Evolutionary conservation across 2,113 vertebrate genomes (phyloP).

Genomic region (Crotalus helleri): DNA sequence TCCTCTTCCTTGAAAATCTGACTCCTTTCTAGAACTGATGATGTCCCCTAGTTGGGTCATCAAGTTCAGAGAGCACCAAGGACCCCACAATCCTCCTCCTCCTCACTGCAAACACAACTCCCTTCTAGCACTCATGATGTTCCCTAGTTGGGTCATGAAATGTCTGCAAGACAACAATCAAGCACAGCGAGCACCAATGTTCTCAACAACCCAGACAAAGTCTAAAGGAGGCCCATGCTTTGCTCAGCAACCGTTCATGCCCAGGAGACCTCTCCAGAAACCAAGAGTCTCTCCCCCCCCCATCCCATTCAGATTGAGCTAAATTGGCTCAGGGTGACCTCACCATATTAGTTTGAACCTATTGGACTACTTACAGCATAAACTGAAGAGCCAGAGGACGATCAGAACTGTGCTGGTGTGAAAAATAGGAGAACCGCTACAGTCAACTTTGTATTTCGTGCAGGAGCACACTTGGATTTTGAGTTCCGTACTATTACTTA

Average conservation of each 20-base stretch:
- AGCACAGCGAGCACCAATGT: neutral
- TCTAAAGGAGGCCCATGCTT: neutral
- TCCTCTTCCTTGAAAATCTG: too few relatives aligned
- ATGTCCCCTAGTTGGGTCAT: too few relatives aligned
- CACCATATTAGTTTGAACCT: neutral
- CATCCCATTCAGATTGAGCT: neutral
- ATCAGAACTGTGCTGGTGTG: slow-evolving; percentile 69
- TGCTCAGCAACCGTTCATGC: neutral
- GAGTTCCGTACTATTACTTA: slow-evolving; percentile 90
- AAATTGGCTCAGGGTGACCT: neutral
- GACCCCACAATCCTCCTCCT: too few relatives aligned
- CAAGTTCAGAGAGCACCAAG: too few relatives aligned
- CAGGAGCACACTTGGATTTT: slow-evolving; percentile 96
- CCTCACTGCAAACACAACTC: too few relatives aligned
- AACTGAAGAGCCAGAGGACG: slow-evolving; percentile 73
- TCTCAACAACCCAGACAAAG: neutral
- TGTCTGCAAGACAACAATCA: too few relatives aligned
- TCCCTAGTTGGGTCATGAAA: too few relatives aligned
- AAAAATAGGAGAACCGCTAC: slow-evolving; percentile 77
- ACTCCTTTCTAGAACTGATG: too few relatives aligned
- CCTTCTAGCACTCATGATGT: too few relatives aligned
- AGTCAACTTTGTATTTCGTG: slow-evolving; percentile 91
- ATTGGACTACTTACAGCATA: slow-evolving; percentile 74
- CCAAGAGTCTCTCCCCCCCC: neutral
- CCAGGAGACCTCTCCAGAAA: neutral